Conservation (phyloP, 1,140 invertebrate genomes). For the Drusus annulatus region DNA sequence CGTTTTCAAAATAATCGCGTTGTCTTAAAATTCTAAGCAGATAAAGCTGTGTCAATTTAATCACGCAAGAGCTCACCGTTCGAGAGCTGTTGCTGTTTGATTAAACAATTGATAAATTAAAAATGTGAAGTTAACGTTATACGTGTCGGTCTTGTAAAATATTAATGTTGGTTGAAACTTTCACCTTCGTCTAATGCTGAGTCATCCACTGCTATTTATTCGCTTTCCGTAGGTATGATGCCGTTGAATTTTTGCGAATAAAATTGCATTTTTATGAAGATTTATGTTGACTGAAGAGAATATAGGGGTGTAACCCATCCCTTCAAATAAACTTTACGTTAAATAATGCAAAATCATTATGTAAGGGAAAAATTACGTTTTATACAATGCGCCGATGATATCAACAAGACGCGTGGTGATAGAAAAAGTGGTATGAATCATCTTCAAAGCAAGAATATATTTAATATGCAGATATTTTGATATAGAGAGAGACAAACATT, state of each 20-base stretch:
- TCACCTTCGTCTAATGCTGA: neutral
- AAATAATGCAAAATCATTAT: neutral
- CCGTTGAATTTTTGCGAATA: slow-evolving; percentile 6
- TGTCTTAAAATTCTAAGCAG: too few species aligned
- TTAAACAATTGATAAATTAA: neutral
- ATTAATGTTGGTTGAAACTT: neutral
- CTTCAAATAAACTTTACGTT: slow-evolving; percentile 26
- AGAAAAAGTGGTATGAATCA: neutral
- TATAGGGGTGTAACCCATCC: slow-evolving; percentile 17
- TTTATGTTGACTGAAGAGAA: slow-evolving; percentile 25
- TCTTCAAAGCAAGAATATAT: too few species aligned
- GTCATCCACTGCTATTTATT: neutral
- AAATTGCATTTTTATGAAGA: slow-evolving; percentile 30
- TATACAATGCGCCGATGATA: neutral
- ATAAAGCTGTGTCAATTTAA: neutral
- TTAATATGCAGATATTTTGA: too few species aligned
- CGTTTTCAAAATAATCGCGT: too few species aligned
- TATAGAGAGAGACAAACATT: too few species aligned
- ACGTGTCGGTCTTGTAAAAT: too few species aligned
- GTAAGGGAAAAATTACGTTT: neutral
- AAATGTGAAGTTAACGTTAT: too few species aligned
- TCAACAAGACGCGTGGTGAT: neutral
- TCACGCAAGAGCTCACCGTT: neutral
- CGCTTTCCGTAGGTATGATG: neutral
- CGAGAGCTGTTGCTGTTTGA: neutral